Percentiles rank a stretch among this genome's conserved stretches.
These are phyloP conservation scores for Agriotes lineatus DNA, from an alignment of 2,888 invertebrate genomes.

Conservation along the genomic window DNA sequence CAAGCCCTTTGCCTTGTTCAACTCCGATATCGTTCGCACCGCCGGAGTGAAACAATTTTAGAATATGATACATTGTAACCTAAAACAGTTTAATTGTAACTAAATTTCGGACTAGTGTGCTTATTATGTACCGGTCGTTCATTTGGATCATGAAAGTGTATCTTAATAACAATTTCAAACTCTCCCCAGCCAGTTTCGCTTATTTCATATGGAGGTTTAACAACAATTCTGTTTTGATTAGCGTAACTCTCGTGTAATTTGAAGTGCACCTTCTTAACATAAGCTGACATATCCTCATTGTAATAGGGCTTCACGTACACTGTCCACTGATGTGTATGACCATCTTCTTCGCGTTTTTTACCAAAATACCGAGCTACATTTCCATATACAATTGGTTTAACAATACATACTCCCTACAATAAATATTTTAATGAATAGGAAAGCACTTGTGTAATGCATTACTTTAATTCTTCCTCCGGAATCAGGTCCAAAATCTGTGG, in stretches of 20 bases:
- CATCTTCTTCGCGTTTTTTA: conserved; percentile 96
- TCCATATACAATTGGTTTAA: conserved; percentile 97
- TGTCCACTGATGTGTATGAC: conserved; percentile 99
- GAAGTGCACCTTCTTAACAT: conserved; percentile 96
- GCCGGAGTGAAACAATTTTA: conserved; percentile 93
- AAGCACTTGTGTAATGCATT: conserved; percentile 44
- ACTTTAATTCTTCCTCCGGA: conserved; percentile 90
- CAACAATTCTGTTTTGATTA: conserved; percentile 92
- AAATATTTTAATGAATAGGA: neutral
- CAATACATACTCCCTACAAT: conserved; percentile 83
- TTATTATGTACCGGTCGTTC: conserved; percentile 87
- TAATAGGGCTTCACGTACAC: conserved; percentile 94
- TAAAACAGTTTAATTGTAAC: too few species aligned
- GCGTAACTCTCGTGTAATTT: conserved; percentile 98
- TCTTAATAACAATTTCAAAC: conserved; percentile 97
- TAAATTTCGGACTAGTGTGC: too few species aligned
- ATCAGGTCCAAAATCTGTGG: conserved; percentile 88
- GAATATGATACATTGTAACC: conserved; percentile 94
- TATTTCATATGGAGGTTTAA: conserved; percentile 96
- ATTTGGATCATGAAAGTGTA: conserved; percentile 96
- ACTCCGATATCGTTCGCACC: conserved; percentile 72
- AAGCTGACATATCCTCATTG: conserved; percentile 94
- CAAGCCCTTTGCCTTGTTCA: conserved; percentile 79
- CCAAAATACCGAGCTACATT: conserved; percentile 96
- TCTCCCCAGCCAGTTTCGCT: conserved; percentile 99